Conservation (phyloP, 2,113 vertebrate genomes). For the Marcusenius ussheri region DNA sequence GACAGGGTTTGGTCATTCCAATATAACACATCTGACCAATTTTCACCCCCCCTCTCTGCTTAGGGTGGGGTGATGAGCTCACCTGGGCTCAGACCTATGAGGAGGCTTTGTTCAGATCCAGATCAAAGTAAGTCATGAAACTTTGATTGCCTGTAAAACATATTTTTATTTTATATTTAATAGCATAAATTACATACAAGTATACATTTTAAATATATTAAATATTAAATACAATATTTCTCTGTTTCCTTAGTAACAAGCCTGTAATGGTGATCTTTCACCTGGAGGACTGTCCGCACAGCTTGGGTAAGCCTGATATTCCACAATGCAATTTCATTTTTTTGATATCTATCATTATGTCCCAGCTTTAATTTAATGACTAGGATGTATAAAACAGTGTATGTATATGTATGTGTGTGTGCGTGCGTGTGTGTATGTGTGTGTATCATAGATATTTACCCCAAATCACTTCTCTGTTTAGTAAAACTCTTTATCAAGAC, state of each 20-base stretch:
- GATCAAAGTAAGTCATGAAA: constrained; percentile 56
- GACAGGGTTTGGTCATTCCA: background rate
- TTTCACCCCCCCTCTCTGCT: background rate
- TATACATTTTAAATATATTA: background rate
- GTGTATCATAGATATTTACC: background rate
- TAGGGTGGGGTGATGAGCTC: constrained; percentile 92
- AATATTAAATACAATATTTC: background rate
- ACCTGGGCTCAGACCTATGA: constrained; percentile 94
- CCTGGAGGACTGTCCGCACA: constrained; percentile 85
- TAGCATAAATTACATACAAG: background rate
- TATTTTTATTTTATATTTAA: background rate
- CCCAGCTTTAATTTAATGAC: background rate
- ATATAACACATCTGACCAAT: background rate
- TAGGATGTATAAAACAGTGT: background rate
- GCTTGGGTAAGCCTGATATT: constrained; percentile 61
- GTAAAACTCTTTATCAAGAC: background rate
- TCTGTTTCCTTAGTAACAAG: constrained; percentile 69
- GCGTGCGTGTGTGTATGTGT: background rate
- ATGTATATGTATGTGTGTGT: background rate
- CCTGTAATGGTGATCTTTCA: constrained; percentile 91
- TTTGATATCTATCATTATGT: background rate
- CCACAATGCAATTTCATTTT: background rate
- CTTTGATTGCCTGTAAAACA: background rate
- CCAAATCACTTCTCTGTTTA: background rate
- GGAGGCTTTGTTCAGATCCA: constrained; percentile 79